Percentiles rank a stretch among this genome's conserved stretches.
These are phyloP conservation scores for Protobothrops mucrosquamatus DNA, from an alignment of 2,113 vertebrate genomes.

Conservation along the genomic window DNA sequence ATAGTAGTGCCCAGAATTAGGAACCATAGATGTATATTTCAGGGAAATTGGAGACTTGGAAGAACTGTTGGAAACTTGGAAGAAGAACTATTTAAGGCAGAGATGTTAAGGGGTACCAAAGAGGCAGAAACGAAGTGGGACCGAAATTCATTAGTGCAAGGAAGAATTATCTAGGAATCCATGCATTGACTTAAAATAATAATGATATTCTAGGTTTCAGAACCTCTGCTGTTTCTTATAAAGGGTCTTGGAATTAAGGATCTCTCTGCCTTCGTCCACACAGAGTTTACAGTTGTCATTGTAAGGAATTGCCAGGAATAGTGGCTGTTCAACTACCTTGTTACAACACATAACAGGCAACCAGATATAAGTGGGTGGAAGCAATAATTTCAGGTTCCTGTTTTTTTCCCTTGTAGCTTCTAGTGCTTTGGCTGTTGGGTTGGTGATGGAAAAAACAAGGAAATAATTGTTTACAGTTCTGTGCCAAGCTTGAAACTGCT, in stretches of 20 bases:
- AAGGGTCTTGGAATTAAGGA: neutral
- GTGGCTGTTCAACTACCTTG: neutral
- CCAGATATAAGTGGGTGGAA: neutral
- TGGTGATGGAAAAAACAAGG: neutral
- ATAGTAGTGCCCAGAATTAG: neutral
- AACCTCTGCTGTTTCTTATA: neutral
- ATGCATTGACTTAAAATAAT: neutral
- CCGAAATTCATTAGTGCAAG: neutral
- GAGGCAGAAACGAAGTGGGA: neutral
- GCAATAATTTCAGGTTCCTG: neutral
- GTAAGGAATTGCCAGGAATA: neutral
- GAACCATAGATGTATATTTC: neutral
- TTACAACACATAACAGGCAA: neutral
- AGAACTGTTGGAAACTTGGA: neutral
- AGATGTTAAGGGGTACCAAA: neutral
- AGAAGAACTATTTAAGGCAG: neutral
- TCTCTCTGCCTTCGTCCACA: neutral
- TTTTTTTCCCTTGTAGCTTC: neutral
- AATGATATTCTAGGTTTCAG: neutral
- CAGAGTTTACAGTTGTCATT: neutral
- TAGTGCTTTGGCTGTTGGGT: neutral
- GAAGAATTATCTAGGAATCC: neutral
- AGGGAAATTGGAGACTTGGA: neutral
- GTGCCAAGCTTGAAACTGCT: neutral
- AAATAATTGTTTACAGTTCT: neutral